A percentile compares a stretch with the other conserved stretches of the same genome.
These are phyloP conservation scores for Dryococelus australis DNA, from an alignment of 2,888 invertebrate genomes.

Conservation along the genomic window DNA sequence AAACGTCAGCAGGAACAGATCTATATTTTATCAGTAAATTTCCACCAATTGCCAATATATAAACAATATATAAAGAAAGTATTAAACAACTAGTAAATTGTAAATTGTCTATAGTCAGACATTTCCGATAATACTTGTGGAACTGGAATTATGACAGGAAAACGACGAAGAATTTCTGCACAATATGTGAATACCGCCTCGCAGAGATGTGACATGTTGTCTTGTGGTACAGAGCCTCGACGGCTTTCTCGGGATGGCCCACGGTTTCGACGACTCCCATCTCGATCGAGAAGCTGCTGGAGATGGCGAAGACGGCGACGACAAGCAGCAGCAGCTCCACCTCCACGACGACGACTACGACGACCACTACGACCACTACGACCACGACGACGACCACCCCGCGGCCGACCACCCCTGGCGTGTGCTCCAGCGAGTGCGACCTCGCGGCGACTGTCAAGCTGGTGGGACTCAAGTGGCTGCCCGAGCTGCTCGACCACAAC, in stretches of 20 bases:
- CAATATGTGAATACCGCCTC: no score
- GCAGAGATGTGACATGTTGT: no score
- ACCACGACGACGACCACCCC: slow-evolving; percentile 76
- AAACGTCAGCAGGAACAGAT: no score
- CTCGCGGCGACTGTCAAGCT: slow-evolving; percentile 87
- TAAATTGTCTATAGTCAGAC: no score
- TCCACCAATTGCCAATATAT: no score
- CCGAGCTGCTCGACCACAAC: slow-evolving; percentile 84
- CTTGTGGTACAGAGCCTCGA: slow-evolving; percentile 70
- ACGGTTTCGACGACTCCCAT: slow-evolving; percentile 83
- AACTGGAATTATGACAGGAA: no score
- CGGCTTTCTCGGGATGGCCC: slow-evolving; percentile 92
- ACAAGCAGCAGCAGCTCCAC: slow-evolving; percentile 67
- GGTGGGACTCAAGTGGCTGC: slow-evolving; percentile 82
- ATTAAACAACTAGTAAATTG: no score
- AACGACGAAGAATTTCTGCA: no score
- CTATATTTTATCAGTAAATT: no score
- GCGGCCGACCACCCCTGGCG: slow-evolving; percentile 77
- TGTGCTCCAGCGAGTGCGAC: slow-evolving; percentile 80
- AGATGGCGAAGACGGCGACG: slow-evolving; percentile 63
- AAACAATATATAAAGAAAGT: no score
- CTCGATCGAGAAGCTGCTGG: slow-evolving; percentile 81
- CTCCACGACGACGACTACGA: slow-evolving; percentile 63
- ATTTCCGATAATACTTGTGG: no score
- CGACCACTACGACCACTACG: slow-evolving; percentile 69